Evolutionary conservation across 2,113 vertebrate species (phyloP).

Genomic region (Xiphorhynchus elegans): DNA sequence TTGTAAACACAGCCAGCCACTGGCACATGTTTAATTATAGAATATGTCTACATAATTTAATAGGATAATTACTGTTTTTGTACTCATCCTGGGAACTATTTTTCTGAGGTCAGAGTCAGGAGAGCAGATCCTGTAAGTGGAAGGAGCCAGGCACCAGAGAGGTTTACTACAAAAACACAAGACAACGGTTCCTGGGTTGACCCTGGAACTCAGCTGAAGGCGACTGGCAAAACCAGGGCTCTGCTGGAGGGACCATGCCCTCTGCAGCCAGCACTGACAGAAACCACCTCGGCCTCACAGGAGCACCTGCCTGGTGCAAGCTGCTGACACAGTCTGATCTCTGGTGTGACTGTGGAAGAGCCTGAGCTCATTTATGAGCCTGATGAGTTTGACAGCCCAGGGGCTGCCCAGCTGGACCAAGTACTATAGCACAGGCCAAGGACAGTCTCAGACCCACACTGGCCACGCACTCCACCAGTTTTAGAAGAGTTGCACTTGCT

Average conservation of each 20-base stretch:
- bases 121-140: neutral
- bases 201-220: neutral
- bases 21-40: neutral
- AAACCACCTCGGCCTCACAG: neutral
- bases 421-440: neutral
- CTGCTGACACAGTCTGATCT: neutral
- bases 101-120: neutral
- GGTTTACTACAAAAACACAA: neutral
- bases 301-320: neutral
- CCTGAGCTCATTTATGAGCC: fast-evolving
- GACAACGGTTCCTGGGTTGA: neutral
- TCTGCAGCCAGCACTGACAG: neutral
- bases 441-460: neutral
- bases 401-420: neutral
- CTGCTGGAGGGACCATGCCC: neutral
- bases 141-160: neutral
- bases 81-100: neutral
- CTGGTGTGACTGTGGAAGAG: too few species aligned
- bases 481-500: neutral
- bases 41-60: neutral
- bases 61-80: constrained; percentile 14
- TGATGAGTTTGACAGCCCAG: neutral
- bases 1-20: neutral
- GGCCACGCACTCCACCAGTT: fast-evolving
- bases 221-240: neutral